Conservation (phyloP, 1,140 invertebrate genomes). For the Hestina assimilis region DNA sequence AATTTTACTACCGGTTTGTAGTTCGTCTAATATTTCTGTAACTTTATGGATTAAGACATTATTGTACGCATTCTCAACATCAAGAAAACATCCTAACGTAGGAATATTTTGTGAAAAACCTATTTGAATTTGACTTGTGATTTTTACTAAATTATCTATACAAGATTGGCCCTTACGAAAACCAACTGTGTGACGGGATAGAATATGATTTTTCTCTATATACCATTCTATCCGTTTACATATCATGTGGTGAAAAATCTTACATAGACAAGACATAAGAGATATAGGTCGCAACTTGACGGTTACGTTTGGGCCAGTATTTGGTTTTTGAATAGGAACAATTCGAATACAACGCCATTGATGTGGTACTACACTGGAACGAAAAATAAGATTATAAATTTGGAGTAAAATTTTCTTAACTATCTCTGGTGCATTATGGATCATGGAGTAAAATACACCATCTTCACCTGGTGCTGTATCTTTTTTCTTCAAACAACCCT, state of each 20-base stretch:
- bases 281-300: too few species aligned
- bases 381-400: too few species aligned
- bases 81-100: background rate
- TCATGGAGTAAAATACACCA: too few species aligned
- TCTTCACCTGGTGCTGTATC: too few species aligned
- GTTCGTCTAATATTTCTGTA: background rate
- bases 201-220: background rate
- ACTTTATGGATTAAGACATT: too few species aligned
- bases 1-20: background rate
- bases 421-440: too few species aligned
- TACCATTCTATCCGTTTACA: background rate
- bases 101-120: background rate
- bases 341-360: too few species aligned
- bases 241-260: background rate
- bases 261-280: background rate
- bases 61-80: background rate
- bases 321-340: too few species aligned
- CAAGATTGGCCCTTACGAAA: background rate
- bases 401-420: too few species aligned
- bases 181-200: background rate
- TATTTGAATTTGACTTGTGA: background rate
- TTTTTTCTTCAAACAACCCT: too few species aligned
- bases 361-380: too few species aligned
- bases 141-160: background rate
- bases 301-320: too few species aligned